Evolutionary conservation across 2,888 invertebrate species (phyloP).

Genomic region (Stramonita haemastoma): DNA sequence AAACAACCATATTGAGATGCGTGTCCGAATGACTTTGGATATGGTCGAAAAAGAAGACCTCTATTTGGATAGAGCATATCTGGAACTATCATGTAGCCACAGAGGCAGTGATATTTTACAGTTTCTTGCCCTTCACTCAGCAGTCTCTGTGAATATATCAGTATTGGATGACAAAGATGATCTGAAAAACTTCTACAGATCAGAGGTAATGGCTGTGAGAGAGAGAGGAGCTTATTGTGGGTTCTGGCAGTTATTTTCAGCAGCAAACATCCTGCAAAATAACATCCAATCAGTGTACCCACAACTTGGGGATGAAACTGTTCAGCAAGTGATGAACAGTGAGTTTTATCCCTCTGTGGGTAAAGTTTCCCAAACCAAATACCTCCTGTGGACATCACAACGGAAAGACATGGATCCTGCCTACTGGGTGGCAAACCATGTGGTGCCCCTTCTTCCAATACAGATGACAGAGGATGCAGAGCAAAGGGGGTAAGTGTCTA

Average conservation of each 20-base stretch:
- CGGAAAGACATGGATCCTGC: not conserved
- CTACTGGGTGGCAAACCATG: conserved; percentile 3
- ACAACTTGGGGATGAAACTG: not conserved
- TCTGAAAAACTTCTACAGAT: not conserved
- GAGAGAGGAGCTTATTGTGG: not conserved
- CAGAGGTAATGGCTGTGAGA: not conserved
- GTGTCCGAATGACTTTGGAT: not conserved
- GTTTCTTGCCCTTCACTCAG: not conserved
- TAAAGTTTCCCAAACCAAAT: not conserved
- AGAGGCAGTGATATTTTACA: not conserved
- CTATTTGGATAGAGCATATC: not conserved
- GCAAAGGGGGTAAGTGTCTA: no score
- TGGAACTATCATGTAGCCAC: not conserved
- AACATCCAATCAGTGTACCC: not conserved
- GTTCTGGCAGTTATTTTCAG: not conserved
- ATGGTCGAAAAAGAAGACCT: not conserved
- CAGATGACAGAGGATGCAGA: not conserved
- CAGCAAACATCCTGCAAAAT: not conserved
- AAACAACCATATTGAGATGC: not conserved
- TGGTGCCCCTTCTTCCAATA: not conserved
- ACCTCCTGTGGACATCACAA: not conserved
- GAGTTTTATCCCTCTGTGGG: not conserved
- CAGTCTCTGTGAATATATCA: not conserved
- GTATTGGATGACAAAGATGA: not conserved
- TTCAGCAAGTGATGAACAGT: not conserved